A percentile compares a stretch with the other conserved stretches of the same genome.
phyloP scores from a whole-genome alignment of 2,888 invertebrate genomes.

The Heliconius hortense region DNA sequence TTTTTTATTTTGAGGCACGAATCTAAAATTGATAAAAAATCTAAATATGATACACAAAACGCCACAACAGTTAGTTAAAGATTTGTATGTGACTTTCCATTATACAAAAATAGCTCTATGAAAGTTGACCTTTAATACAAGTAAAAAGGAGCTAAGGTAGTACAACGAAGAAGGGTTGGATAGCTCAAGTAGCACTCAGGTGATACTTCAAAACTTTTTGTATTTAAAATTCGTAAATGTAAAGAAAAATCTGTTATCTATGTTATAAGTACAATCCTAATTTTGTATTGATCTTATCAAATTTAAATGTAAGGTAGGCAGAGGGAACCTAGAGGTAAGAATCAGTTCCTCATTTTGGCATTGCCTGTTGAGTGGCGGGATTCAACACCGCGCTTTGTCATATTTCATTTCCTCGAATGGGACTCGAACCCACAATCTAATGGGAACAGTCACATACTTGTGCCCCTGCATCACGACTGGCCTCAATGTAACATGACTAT shows the following conservation, averaged over 20 bases:
- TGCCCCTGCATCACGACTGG: too few species aligned
- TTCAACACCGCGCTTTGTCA: too few species aligned
- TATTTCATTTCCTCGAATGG: too few species aligned
- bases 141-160: neutral
- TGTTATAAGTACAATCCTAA: neutral
- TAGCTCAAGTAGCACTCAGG: neutral
- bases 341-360: too few species aligned
- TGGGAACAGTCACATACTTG: too few species aligned
- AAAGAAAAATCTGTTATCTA: neutral
- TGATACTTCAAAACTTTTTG: neutral
- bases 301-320: neutral
- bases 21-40: too few species aligned
- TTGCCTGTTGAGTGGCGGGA: too few species aligned
- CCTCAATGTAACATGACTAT: neutral
- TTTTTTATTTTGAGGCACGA: too few species aligned
- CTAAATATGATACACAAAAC: neutral
- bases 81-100: neutral
- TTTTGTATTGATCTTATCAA: neutral
- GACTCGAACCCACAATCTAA: too few species aligned
- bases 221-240: too few species aligned
- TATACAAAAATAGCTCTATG: neutral
- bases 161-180: conserved; percentile 1
- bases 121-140: neutral
- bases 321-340: too few species aligned
- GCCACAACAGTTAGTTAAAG: neutral